These are phyloP conservation scores for Xyliphius kryptos DNA, from an alignment of 2,113 vertebrate species.

Conservation along the genomic window DNA sequence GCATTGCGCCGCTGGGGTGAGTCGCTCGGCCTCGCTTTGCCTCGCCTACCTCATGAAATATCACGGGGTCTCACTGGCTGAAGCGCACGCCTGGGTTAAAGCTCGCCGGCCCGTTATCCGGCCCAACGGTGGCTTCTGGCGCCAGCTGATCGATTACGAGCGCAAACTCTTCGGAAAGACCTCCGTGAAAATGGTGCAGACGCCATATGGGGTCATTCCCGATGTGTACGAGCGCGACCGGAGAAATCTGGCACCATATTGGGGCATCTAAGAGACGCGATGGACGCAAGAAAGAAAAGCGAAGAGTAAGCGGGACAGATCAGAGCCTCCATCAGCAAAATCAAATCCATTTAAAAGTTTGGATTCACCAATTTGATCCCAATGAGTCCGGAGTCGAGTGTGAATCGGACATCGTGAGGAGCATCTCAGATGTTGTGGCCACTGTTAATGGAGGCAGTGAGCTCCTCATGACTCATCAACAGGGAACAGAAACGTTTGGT, in stretches of 20 bases:
- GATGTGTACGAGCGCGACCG: slow-evolving; percentile 90
- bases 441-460: no score
- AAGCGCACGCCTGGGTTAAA: slow-evolving; percentile 95
- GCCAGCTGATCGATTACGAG: slow-evolving; percentile 94
- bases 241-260: slow-evolving; percentile 86
- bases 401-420: no score
- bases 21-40: slow-evolving; percentile 90
- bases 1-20: slow-evolving; percentile 91
- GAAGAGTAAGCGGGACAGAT: slow-evolving; percentile 24
- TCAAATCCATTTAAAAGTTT: no score
- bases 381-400: no score
- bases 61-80: slow-evolving; percentile 83
- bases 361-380: no score
- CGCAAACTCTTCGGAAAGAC: slow-evolving; percentile 91
- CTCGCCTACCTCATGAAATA: slow-evolving; percentile 98
- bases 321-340: not conserved
- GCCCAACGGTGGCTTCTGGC: slow-evolving; percentile 95
- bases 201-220: slow-evolving; percentile 85
- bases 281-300: not conserved
- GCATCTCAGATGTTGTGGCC: no score
- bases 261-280: slow-evolving; percentile 72
- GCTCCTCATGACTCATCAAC: no score
- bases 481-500: no score
- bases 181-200: slow-evolving; percentile 94
- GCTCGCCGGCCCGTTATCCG: slow-evolving; percentile 85